phyloP scores from a whole-genome alignment of 2,888 invertebrate genomes.

The Tetheella fluctuosa region DNA sequence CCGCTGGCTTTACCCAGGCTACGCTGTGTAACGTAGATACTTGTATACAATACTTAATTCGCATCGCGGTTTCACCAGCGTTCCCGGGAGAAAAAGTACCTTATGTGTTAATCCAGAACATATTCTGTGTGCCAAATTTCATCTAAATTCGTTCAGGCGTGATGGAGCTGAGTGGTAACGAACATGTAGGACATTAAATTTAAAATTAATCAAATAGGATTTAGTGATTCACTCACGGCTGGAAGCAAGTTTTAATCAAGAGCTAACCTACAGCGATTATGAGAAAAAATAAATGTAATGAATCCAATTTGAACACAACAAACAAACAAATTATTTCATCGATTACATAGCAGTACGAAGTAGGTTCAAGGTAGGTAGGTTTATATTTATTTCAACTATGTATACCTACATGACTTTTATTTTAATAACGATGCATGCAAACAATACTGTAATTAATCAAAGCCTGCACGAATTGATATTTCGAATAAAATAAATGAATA shows the following conservation, averaged over 20 bases:
- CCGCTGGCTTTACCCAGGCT: constrained; percentile 16
- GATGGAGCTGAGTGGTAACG: too few relatives aligned
- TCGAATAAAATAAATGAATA: constrained; percentile 1
- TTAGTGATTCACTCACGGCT: not conserved
- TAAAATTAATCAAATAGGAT: not conserved
- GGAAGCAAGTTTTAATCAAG: too few relatives aligned
- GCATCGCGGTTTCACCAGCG: too few relatives aligned
- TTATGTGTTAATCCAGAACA: too few relatives aligned
- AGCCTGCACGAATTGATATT: constrained; percentile 1
- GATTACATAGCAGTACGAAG: not conserved
- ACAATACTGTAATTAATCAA: constrained; percentile 5
- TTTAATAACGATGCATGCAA: not conserved
- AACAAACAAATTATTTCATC: not conserved
- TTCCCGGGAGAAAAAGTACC: too few relatives aligned
- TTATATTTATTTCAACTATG: not conserved
- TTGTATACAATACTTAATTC: constrained; percentile 8
- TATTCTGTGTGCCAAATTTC: too few relatives aligned
- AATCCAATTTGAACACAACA: not conserved
- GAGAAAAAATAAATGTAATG: not conserved
- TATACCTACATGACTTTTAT: not conserved
- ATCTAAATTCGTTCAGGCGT: too few relatives aligned
- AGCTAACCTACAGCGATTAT: too few relatives aligned
- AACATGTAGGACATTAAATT: not conserved
- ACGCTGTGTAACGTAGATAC: constrained; percentile 27
- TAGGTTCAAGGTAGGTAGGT: not conserved